Base-by-base conservation (phyloP, 2,113 vertebrate genomes). In the Eclectus roratus region DNA sequence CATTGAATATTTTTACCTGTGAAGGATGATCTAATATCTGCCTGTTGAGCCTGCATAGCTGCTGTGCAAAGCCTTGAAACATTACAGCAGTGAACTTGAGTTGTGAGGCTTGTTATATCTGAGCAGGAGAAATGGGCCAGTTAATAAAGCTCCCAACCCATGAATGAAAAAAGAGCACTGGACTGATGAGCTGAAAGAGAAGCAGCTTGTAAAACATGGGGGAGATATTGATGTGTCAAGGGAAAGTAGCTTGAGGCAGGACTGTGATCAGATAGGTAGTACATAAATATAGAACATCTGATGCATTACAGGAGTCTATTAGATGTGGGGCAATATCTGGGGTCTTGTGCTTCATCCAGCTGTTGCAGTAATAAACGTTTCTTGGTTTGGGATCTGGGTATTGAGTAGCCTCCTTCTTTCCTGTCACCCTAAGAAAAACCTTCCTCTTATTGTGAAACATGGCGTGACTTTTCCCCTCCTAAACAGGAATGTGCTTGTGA, bases 181-280 rank as follows among this genome's bases (percentile, higher is more conserved):
- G 25, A n/a, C 44, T 93, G 87, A 86, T 66, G 47, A 89, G 31
- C 69, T 93, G 50, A 64, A 87, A 93, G 60, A 85, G 44, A 80
- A 93, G 31, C 18, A 87, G 35, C 35, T 73, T 85, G 43, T 77
- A 74, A 88, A 94, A 76, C 70, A 44, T 39, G 33, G 27, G 43
- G 55, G n/a, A 94, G 37, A 78, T 86, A 43, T 7, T 92, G 46
- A 86, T 78, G 69, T 80, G 56, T 80, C 73, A 91, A 69, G 53
- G 69, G 63, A 79, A 91, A 53, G 68, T 25, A 86, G 58, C 80
- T 74, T 73, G 72, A 76, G 58, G 86, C 52, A 81, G 82, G 52
- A 65, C 44, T 93, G 25, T 76, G n/a, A 70, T 91, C 80, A 79
- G 58, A 47, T 35, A 82, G 24, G 46, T 77, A 58, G 74, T 41